These are phyloP conservation scores for Phaethornis superciliosus DNA, from an alignment of 2,113 vertebrate species.

Conservation along the genomic window DNA sequence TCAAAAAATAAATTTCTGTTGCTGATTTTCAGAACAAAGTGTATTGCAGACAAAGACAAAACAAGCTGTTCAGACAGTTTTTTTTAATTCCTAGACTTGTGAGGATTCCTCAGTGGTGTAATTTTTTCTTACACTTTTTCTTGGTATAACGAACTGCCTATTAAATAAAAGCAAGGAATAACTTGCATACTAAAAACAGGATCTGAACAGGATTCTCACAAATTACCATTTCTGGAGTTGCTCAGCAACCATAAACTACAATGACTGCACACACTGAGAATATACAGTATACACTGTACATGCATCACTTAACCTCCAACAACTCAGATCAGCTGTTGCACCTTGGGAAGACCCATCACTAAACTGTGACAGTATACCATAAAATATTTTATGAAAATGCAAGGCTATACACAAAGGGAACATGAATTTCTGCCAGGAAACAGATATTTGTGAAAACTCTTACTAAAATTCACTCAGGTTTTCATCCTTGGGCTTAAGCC, in stretches of 20 bases:
- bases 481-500: not conserved
- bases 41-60: not conserved
- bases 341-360: not conserved
- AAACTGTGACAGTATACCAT: not conserved
- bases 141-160: not conserved
- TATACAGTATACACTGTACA: not conserved
- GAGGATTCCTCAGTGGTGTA: not conserved
- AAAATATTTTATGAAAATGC: not conserved
- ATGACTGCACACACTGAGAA: not conserved
- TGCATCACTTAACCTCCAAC: not conserved
- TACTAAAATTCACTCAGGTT: not conserved
- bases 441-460: not conserved
- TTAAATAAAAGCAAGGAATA: not conserved
- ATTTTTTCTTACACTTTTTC: not conserved
- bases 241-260: not conserved
- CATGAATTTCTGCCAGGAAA: constrained; percentile 62
- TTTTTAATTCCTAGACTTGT: not conserved
- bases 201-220: not conserved
- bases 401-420: not conserved
- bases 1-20: not conserved
- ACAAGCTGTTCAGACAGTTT: not conserved
- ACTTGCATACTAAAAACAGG: not conserved
- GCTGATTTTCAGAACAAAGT: not conserved
- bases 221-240: not conserved
- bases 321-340: not conserved